Evolutionary conservation across 1,140 invertebrate genomes (phyloP).

Genomic region (Triops cancriformis): DNA sequence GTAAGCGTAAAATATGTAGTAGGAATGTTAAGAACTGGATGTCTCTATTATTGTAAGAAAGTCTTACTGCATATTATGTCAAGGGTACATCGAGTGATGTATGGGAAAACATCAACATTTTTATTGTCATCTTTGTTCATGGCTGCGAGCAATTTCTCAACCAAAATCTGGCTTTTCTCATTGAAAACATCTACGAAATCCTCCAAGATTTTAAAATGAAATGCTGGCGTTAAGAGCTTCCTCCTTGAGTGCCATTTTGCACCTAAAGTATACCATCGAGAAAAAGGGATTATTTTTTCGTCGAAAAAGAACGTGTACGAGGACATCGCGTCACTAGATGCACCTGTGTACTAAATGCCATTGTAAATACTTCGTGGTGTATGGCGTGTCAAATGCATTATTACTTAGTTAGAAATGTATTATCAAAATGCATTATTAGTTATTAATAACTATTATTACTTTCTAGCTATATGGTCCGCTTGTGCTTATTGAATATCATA

Average conservation of each 20-base stretch:
- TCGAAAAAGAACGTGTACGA: too few species aligned
- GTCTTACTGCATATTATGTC: conserved; percentile 53
- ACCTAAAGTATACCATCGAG: conserved; percentile 65
- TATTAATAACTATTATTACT: too few species aligned
- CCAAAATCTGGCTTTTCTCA: conserved; percentile 56
- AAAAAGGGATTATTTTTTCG: conserved; percentile 62
- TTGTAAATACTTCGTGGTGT: too few species aligned
- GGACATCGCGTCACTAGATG: too few species aligned
- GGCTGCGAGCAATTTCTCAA: conserved; percentile 41
- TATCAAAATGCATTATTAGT: too few species aligned
- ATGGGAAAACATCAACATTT: conserved; percentile 43
- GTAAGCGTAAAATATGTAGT: conserved; percentile 22
- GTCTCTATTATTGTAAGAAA: conserved; percentile 37
- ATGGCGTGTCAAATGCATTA: too few species aligned
- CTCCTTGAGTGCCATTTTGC: conserved; percentile 50
- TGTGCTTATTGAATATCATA: too few species aligned
- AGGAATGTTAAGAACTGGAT: neutral
- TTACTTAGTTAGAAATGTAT: too few species aligned
- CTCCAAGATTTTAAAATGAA: conserved; percentile 69
- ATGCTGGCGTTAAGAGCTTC: conserved; percentile 64
- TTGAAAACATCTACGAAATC: conserved; percentile 66
- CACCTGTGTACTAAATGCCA: too few species aligned
- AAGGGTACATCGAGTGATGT: conserved; percentile 46
- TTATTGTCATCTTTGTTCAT: neutral
- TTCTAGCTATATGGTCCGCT: too few species aligned